A percentile compares a stretch with the other conserved stretches of the same genome.
These are phyloP conservation scores for Dendrolimus houi DNA, from an alignment of 2,888 invertebrate species.

Conservation along the genomic window DNA sequence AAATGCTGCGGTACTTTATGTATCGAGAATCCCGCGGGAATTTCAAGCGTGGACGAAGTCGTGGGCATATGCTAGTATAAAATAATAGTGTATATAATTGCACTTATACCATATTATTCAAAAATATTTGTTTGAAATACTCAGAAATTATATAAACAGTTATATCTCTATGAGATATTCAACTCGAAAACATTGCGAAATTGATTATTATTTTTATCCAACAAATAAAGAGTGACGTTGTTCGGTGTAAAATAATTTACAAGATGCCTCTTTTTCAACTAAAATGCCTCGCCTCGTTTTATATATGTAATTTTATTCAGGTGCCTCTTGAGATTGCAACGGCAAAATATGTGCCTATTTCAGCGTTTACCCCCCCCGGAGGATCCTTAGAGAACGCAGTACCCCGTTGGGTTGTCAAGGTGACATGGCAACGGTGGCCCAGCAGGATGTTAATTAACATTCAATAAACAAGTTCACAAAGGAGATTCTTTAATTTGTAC, in stretches of 20 bases:
- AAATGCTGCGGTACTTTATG: too few relatives aligned
- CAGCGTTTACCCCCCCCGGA: background rate
- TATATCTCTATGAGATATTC: too few relatives aligned
- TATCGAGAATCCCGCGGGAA: too few relatives aligned
- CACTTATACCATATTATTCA: too few relatives aligned
- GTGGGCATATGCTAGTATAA: too few relatives aligned
- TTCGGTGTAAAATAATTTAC: background rate
- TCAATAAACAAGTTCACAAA: constrained; percentile 8
- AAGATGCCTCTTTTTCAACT: background rate
- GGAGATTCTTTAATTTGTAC: too few relatives aligned
- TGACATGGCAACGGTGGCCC: constrained; percentile 2
- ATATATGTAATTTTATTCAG: background rate
- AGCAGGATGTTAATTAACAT: constrained; percentile 9
- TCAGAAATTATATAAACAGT: too few relatives aligned
- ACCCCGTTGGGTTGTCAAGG: background rate
- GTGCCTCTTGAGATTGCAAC: background rate
- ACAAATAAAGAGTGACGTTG: background rate
- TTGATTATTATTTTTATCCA: background rate
- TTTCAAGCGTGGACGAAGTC: too few relatives aligned
- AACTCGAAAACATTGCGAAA: too few relatives aligned
- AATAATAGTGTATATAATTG: too few relatives aligned
- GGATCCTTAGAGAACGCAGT: background rate
- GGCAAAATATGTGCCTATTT: background rate
- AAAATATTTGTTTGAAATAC: too few relatives aligned
- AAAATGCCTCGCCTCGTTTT: background rate